Percentiles rank a stretch among this genome's conserved stretches.
These are phyloP conservation scores for Malacoctenus gilli DNA, from an alignment of 2,797 vertebrate species.

Conservation along the genomic window DNA sequence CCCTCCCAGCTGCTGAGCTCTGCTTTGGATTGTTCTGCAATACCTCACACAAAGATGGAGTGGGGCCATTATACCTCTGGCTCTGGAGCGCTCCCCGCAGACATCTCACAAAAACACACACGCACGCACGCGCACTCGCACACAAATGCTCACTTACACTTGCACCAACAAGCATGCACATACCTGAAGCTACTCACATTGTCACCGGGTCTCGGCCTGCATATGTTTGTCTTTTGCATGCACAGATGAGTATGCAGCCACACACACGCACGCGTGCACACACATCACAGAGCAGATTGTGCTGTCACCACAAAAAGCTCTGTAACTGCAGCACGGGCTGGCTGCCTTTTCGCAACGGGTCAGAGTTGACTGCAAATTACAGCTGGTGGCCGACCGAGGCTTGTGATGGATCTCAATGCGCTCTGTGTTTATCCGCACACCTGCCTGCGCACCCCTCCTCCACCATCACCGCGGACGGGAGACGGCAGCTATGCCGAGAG, in stretches of 20 bases:
- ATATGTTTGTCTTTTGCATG: constrained; percentile 38
- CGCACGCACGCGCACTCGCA: constrained; percentile 6
- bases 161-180: constrained; percentile 42
- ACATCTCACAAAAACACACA: constrained; percentile 43
- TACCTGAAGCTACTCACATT: constrained; percentile 27
- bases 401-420: constrained; percentile 66
- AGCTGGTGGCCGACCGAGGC: constrained; percentile 61
- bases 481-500: constrained; percentile 55
- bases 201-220: constrained; percentile 1
- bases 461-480: constrained; percentile 24
- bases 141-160: constrained; percentile 31
- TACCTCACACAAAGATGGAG: constrained; percentile 74
- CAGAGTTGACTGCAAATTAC: constrained; percentile 77
- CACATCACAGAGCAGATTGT: constrained; percentile 52
- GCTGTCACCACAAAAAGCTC: constrained; percentile 60
- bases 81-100: constrained; percentile 61
- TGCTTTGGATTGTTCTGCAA: constrained; percentile 62
- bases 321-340: constrained; percentile 21
- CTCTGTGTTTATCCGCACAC: constrained; percentile 71
- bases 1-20: constrained; percentile 53
- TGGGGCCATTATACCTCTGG: constrained; percentile 70
- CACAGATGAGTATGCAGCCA: constrained; percentile 25
- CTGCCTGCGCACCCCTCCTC: constrained; percentile 32
- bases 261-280: neutral
- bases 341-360: constrained; percentile 58